Base-by-base conservation (phyloP, 2,113 vertebrate genomes). In the Forbesichthys papilliferus region DNA sequence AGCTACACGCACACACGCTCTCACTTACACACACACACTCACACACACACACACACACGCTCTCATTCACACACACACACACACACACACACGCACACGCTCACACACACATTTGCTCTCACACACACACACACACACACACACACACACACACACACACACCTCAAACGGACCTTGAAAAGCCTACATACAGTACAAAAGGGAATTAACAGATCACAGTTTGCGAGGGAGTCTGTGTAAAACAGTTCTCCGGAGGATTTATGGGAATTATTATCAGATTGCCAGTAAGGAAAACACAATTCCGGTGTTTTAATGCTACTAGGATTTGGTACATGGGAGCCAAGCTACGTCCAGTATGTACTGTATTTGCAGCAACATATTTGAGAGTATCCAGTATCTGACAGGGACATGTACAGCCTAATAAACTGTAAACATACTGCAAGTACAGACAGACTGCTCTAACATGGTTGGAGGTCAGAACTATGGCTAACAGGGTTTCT, bases 211-310 rank as follows among this genome's bases (percentile, higher is more conserved):
- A 66, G 49, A 66, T 53, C 49, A 51, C 42, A 71, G 64, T 80
- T 60, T 60, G 46, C 51, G 66, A 46, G 36, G 59, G 59, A 60
- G 13, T 8, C 33, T 60, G 58, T 53, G 13, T 34, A 12, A 9
- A 46, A 9, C 66, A 81, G 72, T 57, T 4, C 2, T 52, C 46
- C 16, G 20, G 65, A 47, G 47, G 74, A 68, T 75, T 82, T 64
- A 81, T 79, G 74, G 66, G 69, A 86, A 62, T 73, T 51, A 79
- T 84, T 75, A 82, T 81, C 68, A 54, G 51, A 73, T 73, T 18
- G n/a, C 51, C 70, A 71, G 52, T 84, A 85, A 84, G 84, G 52
- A 85, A 85, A 84, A 85, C 72, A 77, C 60, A 33, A 90, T 88
- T 87, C 82, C 82, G 54, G 68, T 55, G 71, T 82, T 86, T 69